A percentile compares a stretch with the other conserved stretches of the same genome.
These are phyloP conservation scores for Venustaconcha ellipsiformis DNA, from an alignment of 1,140 invertebrate species.

Conservation along the genomic window DNA sequence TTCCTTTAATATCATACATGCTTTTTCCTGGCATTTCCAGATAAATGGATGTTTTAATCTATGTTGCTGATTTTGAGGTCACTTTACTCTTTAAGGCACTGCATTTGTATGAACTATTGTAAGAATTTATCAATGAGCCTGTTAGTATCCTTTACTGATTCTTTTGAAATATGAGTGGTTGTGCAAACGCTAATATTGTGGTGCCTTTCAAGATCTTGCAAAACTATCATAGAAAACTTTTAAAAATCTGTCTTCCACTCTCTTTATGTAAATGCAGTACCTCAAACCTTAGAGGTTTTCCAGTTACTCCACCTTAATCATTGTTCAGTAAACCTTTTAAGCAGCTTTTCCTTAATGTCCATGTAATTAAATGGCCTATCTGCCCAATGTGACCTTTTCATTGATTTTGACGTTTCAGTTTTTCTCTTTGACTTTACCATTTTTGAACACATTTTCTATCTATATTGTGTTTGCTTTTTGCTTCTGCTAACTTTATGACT, in stretches of 20 bases:
- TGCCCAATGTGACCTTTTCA: background rate
- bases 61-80: conserved; percentile 8
- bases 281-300: conserved; percentile 7
- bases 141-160: background rate
- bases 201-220: background rate
- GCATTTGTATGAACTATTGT: conserved; percentile 8
- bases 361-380: background rate
- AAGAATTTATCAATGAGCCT: conserved; percentile 5
- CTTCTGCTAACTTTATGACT: too few relatives aligned
- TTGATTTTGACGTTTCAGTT: background rate
- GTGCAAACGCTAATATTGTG: conserved; percentile 4
- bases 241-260: conserved; percentile 1
- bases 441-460: too few relatives aligned
- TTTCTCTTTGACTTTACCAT: background rate
- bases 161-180: conserved; percentile 8
- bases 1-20: background rate
- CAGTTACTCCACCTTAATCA: too few relatives aligned
- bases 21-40: conserved; percentile 21
- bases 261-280: conserved; percentile 3
- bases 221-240: conserved; percentile 3
- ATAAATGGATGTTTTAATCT: conserved; percentile 20
- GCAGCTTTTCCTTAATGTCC: background rate
- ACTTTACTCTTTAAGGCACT: background rate
- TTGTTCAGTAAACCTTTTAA: background rate
- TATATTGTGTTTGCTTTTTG: too few relatives aligned